Base-by-base conservation (phyloP, 2,113 vertebrate species). In the Strigops habroptila region DNA sequence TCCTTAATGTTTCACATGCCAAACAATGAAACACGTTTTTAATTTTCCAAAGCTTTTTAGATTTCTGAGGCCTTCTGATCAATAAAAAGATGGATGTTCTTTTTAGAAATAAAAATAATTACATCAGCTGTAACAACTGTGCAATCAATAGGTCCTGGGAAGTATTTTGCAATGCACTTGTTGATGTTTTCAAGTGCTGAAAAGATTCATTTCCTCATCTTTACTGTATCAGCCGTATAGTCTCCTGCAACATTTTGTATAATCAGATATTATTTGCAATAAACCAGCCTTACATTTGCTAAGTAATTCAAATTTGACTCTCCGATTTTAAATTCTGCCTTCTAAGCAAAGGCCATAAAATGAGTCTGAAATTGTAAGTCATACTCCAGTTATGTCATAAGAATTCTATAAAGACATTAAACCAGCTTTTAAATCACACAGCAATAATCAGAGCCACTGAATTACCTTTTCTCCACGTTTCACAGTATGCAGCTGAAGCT, bases 391-490 rank as follows among this genome's bases (percentile, higher is more conserved):
- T 63, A 67, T 0, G 1, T 5, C 43, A 39, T 16, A 15, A 65
- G 12, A 71, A 83, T 55, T 69, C 52, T 78, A 10, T 27, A 18
- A 68, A 62, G 28, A 14, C 15, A 68, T 68, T 28, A 39, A 35
- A 74, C 30, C 12, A 44, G 14, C 22, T 51, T 81, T 52, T 8
- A 86, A 78, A 82, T 24, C 17, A 25, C 12, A 65, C 12, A 59
- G 59, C 23, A 78, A 67, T 55, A 90, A 78, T 37, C 12, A 55
- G 27, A 82, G 60, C 44, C 64, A 85, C 51, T 33, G 30, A 39
- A 63, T 97, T 98, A 98, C 98, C 98, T 98, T 98, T 96, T 98
- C 98, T 95, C 96, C 98, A 80, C 94, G 97, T 77, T 98, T 98
- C 80, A 98, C 97, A 60, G 97, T 98, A 81, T 98, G 98, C 46